Base-by-base conservation (phyloP, 1,140 invertebrate genomes). In the Halyomorpha halys region DNA sequence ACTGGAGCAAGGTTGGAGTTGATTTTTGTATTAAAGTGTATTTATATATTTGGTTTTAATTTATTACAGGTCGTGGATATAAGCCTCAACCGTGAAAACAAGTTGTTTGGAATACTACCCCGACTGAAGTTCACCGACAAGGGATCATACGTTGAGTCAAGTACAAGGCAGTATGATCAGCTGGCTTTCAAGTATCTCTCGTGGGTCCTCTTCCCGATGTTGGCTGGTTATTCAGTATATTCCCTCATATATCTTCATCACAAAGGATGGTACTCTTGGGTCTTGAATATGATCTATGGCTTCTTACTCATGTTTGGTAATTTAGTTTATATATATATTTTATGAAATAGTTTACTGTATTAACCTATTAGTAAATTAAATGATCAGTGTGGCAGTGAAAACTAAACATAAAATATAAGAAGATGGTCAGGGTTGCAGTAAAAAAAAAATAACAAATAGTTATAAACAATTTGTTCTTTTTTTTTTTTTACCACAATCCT, bases 181-280 rank as follows among this genome's bases (percentile, higher is more conserved):
- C 76, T 98, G 72, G 97, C 97, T 15, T 99, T 99, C 79, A 87
- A 85, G 68, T 99, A 99, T 76, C 79, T 99, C 62, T 97, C 95
- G 0, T 97, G 94, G 93, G 82, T 85, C 0, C 82, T 98, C 64
- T 99, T 94, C 74, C 97, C 97, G 16, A 80, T 99, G 23, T 77
- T 99, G 9, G 80, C 85, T 51, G 86, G 90, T 39, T 99, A 99
- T 76, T 89, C 91, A 21, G 79, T 97, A 59, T 99, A 99, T 75
- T 98, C 96, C 0, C 75, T 99, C n/a, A 74, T 98, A 44, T 99
- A 99, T 75, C 81, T 90, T 61, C 97, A 99, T 75, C 97, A 99
- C 74, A 97, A 92, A 76, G 95, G 97, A 68, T 99, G 97, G 97
- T 98, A 98, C 74, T 89, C 81, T 74, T 97, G 93, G 74, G 79